A percentile compares a stretch with the other conserved stretches of the same genome.
Conservation (phyloP, 1,140 invertebrate genomes). For the Melipona quadrifasciata region DNA sequence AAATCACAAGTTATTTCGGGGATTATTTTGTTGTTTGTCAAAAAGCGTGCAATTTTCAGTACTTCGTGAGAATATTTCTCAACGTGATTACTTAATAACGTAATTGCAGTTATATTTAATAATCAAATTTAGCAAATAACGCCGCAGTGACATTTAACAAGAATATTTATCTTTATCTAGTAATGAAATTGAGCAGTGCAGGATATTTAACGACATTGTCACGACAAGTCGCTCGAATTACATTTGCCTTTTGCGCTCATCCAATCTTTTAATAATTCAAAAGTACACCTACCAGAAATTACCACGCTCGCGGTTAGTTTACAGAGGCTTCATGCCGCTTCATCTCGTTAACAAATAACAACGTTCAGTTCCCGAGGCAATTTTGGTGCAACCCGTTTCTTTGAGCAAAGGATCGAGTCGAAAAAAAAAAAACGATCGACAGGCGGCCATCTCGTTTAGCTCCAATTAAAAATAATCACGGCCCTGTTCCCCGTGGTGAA, state of each 20-base stretch:
- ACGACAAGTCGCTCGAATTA: neutral
- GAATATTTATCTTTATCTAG: neutral
- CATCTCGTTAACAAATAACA: neutral
- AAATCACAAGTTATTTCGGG: too few relatives aligned
- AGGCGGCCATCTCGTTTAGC: neutral
- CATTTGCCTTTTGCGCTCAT: neutral
- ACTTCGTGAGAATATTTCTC: too few relatives aligned
- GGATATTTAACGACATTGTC: too few relatives aligned
- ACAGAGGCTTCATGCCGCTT: neutral
- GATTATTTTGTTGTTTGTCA: too few relatives aligned
- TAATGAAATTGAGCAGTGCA: too few relatives aligned
- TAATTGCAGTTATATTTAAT: neutral
- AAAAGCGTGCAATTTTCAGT: too few relatives aligned
- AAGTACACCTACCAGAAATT: neutral
- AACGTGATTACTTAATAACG: neutral
- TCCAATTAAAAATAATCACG: constrained; percentile 49
- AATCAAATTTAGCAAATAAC: neutral
- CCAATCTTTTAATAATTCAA: neutral
- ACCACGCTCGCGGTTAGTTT: too few relatives aligned
- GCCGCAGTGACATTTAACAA: neutral
- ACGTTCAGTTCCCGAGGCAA: constrained; percentile 4
- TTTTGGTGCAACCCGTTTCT: neutral
- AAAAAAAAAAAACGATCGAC: neutral
- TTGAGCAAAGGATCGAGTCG: neutral
- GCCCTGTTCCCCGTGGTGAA: constrained; percentile 4